Percentiles rank a stretch among this genome's conserved stretches.
phyloP scores from a whole-genome alignment of 2,797 vertebrate species.

The Luscinia luscinia region DNA sequence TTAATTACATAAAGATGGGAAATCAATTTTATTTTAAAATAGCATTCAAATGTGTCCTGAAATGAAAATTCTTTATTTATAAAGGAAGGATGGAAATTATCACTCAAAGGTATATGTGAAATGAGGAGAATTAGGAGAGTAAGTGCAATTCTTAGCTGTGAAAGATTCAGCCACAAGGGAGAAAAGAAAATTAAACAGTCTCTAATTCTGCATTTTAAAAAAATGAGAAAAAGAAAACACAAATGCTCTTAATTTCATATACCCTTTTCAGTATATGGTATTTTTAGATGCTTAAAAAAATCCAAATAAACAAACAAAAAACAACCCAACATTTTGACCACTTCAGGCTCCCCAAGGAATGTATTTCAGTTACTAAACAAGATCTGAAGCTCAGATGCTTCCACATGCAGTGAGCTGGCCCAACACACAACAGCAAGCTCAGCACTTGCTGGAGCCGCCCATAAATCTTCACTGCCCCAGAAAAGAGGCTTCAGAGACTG shows the following conservation, averaged over 20 bases:
- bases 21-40: constrained; percentile 28
- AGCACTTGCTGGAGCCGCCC: not conserved
- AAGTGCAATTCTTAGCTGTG: constrained; percentile 8
- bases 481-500: not conserved
- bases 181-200: not conserved
- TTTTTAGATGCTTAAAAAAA: not conserved
- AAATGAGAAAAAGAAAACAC: not conserved
- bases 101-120: constrained; percentile 28
- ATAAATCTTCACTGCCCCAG: constrained; percentile 56
- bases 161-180: constrained; percentile 35
- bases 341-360: not conserved
- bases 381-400: not conserved
- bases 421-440: not conserved
- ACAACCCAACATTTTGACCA: not conserved
- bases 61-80: constrained; percentile 27
- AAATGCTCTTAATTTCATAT: not conserved
- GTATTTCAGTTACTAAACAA: not conserved
- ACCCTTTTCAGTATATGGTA: not conserved
- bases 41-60: not conserved
- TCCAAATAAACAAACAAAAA: not conserved
- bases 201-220: not conserved
- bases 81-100: constrained; percentile 37
- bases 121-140: constrained; percentile 28
- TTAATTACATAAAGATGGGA: constrained; percentile 36
- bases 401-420: not conserved